These are phyloP conservation scores for Polypterus bichir DNA, from an alignment of 2,113 vertebrate species.

Conservation along the genomic window DNA sequence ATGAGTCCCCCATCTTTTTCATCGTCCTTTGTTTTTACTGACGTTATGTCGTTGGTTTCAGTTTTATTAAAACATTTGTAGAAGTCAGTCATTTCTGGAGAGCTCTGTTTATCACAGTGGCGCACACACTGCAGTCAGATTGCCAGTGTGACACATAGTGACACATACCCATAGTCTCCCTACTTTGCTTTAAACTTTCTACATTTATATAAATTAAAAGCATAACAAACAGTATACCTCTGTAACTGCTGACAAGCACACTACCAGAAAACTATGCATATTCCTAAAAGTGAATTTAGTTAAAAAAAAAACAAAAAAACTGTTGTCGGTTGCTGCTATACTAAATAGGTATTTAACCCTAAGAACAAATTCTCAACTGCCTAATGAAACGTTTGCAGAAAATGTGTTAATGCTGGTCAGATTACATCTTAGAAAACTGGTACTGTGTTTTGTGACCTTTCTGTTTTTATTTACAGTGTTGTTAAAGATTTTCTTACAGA, in stretches of 20 bases:
- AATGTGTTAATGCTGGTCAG: not conserved
- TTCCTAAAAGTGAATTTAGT: slow-evolving; percentile 16
- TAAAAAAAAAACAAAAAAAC: not conserved
- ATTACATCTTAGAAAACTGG: not conserved
- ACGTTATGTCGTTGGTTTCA: too few relatives aligned
- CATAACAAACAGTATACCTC: slow-evolving; percentile 27
- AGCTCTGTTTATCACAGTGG: slow-evolving; percentile 13
- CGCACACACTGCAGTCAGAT: not conserved
- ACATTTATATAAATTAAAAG: slow-evolving; percentile 7
- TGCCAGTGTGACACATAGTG: slow-evolving; percentile 18
- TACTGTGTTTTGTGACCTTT: slow-evolving; percentile 6
- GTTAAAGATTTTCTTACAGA: not conserved
- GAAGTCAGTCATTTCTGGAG: slow-evolving; percentile 51
- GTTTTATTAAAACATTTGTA: slow-evolving; percentile 29
- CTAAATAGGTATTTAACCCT: not conserved
- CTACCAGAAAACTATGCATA: slow-evolving; percentile 35
- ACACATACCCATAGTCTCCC: slow-evolving; percentile 32
- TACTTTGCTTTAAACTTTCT: not conserved
- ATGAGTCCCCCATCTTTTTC: too few relatives aligned
- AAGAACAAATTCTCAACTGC: not conserved
- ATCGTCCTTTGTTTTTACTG: too few relatives aligned
- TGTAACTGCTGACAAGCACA: slow-evolving; percentile 16
- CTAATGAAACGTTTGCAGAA: slow-evolving; percentile 3
- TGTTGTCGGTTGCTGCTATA: slow-evolving; percentile 5
- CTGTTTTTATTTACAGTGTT: slow-evolving; percentile 9